phyloP scores from a whole-genome alignment of 2,888 invertebrate genomes.

The Thysanoteuthis rhombus region DNA sequence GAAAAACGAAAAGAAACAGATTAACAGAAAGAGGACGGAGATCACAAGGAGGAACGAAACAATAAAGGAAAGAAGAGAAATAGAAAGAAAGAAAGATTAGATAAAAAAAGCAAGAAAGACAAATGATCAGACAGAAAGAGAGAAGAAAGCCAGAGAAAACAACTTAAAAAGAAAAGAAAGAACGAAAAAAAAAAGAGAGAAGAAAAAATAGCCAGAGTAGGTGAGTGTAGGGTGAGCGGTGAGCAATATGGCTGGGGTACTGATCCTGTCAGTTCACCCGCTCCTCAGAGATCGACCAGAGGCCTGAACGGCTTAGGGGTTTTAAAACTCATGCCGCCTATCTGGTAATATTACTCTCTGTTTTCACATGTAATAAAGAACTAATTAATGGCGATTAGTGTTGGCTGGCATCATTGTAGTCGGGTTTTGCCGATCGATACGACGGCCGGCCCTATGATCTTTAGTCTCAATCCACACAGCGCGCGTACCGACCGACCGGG shows the following conservation, averaged over 20 bases:
- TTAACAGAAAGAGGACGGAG: too few species aligned
- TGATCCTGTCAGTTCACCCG: background rate
- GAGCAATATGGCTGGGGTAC: background rate
- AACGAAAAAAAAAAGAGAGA: too few species aligned
- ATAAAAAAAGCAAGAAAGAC: too few species aligned
- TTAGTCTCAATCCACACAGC: background rate
- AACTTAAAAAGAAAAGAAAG: too few species aligned
- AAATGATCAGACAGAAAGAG: too few species aligned
- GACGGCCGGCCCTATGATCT: background rate
- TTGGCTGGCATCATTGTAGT: background rate
- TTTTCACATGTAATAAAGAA: constrained; percentile 12
- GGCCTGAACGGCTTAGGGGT: background rate
- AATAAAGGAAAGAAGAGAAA: too few species aligned
- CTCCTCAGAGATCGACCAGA: background rate
- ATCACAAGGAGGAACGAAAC: too few species aligned
- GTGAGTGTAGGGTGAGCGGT: too few species aligned
- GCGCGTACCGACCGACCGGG: background rate
- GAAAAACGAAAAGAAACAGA: too few species aligned
- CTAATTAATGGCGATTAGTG: constrained; percentile 12
- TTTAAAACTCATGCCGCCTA: background rate
- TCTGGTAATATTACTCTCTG: background rate
- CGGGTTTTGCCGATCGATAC: background rate
- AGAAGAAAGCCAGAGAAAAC: too few species aligned
- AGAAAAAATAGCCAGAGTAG: too few species aligned
- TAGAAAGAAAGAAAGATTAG: too few species aligned